Conservation (phyloP, 1,140 invertebrate species). For the Acromyrmex echinatior region DNA sequence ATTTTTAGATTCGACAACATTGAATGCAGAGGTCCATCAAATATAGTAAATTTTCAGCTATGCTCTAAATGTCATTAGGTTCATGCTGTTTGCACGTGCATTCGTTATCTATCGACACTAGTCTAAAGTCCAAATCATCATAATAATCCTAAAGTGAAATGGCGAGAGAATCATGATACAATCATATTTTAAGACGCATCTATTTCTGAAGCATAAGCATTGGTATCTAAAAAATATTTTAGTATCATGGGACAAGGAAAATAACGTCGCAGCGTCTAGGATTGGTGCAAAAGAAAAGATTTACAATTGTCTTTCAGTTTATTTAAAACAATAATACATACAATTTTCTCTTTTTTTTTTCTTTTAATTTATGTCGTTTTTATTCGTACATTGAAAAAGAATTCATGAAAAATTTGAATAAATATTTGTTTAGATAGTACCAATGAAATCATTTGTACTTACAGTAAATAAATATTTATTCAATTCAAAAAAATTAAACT, state of each 20-base stretch:
- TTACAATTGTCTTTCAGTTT: background rate
- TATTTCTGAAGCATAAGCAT: constrained; percentile 47
- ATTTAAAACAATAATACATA: background rate
- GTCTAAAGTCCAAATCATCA: background rate
- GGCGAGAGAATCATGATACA: background rate
- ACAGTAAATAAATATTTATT: too few species aligned
- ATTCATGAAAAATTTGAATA: too few species aligned
- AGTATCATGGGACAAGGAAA: constrained; percentile 23
- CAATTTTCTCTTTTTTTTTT: background rate
- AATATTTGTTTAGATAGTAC: too few species aligned
- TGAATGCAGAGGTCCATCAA: too few species aligned
- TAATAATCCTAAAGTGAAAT: constrained; percentile 17
- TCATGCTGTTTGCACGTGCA: background rate
- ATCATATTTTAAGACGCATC: constrained; percentile 1
- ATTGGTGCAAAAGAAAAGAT: background rate
- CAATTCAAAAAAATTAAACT: too few species aligned
- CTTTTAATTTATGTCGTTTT: too few species aligned
- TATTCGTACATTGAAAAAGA: too few species aligned
- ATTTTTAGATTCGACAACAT: constrained; percentile 15
- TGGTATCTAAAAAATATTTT: constrained; percentile 35
- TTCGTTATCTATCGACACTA: background rate
- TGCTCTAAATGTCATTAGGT: background rate
- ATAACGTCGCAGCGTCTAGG: constrained; percentile 3
- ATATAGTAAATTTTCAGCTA: constrained; percentile 2
- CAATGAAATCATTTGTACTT: too few species aligned